These are phyloP conservation scores for Salarias fasciatus DNA, from an alignment of 2,797 vertebrate genomes.

Conservation along the genomic window DNA sequence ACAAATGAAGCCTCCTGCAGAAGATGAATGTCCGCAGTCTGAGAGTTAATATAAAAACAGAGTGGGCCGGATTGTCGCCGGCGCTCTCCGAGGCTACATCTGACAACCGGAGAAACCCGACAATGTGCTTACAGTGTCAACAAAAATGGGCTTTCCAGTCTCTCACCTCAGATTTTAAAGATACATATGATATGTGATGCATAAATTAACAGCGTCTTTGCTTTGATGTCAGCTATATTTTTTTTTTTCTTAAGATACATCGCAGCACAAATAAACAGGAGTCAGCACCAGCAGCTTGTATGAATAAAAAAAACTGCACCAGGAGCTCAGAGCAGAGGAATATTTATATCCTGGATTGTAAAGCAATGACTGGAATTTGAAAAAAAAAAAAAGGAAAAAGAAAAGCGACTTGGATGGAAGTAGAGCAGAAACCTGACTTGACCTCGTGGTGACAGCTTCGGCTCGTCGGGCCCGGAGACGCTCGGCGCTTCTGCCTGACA, in stretches of 20 bases:
- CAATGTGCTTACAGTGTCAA: slow-evolving; percentile 7
- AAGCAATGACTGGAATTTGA: slow-evolving; percentile 8
- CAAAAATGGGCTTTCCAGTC: slow-evolving; percentile 1
- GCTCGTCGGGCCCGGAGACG: not conserved
- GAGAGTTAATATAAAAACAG: slow-evolving; percentile 60
- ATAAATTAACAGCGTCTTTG: slow-evolving; percentile 38
- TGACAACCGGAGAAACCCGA: slow-evolving; percentile 44
- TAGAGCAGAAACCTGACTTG: slow-evolving; percentile 16
- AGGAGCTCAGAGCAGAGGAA: slow-evolving; percentile 16
- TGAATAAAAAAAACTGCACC: slow-evolving; percentile 42
- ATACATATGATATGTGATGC: slow-evolving; percentile 14
- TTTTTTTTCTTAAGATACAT: slow-evolving; percentile 20
- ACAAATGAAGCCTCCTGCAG: not conserved
- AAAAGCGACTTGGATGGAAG: slow-evolving; percentile 15
- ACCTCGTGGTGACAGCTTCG: slow-evolving; percentile 8
- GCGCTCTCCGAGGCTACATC: slow-evolving; percentile 46
- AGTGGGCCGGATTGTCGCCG: slow-evolving; percentile 62
- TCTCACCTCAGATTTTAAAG: slow-evolving; percentile 24
- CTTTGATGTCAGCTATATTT: slow-evolving; percentile 41
- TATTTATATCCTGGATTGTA: slow-evolving; percentile 14
- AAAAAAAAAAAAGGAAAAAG: too few relatives aligned
- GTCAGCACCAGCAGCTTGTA: slow-evolving; percentile 24
- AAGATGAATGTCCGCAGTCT: slow-evolving; percentile 46
- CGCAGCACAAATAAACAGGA: slow-evolving; percentile 25
- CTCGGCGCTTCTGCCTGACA: not conserved